Evolutionary conservation across 2,888 invertebrate genomes (phyloP).

Genomic region (Tuta absoluta): DNA sequence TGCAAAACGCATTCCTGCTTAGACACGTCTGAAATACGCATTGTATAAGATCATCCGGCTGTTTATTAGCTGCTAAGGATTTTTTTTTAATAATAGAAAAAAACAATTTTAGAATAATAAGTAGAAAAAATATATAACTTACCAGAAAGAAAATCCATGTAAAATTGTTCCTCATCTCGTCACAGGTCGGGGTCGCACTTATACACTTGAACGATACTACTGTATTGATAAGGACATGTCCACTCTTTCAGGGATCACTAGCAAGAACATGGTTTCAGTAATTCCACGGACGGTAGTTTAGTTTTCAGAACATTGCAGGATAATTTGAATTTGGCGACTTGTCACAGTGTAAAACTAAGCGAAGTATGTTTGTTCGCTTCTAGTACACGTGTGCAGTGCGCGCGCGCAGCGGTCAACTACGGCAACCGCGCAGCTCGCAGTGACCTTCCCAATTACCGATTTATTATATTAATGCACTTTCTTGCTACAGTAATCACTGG

Average conservation of each 20-base stretch:
- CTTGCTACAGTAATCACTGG: constrained; percentile 63
- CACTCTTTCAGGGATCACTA: constrained; percentile 64
- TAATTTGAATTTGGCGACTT: constrained; percentile 38
- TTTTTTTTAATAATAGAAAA: neutral
- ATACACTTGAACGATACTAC: constrained; percentile 59
- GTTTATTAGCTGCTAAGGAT: neutral
- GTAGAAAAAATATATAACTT: constrained; percentile 38
- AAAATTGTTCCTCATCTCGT: constrained; percentile 71
- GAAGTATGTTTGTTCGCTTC: constrained; percentile 69
- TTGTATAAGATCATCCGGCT: neutral
- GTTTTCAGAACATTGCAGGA: constrained; percentile 34
- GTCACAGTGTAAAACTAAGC: constrained; percentile 72
- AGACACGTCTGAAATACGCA: neutral
- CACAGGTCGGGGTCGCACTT: constrained; percentile 52
- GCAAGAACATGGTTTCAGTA: constrained; percentile 59
- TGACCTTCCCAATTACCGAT: constrained; percentile 79
- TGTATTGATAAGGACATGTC: constrained; percentile 78
- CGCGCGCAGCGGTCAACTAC: constrained; percentile 74
- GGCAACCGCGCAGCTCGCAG: constrained; percentile 49
- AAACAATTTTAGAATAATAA: neutral
- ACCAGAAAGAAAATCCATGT: constrained; percentile 72
- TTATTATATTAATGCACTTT: constrained; percentile 80
- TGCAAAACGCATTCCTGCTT: neutral
- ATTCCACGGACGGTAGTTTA: constrained; percentile 21
- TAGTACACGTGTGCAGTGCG: constrained; percentile 76